Evolutionary conservation across 2,888 invertebrate genomes (phyloP), one percentile per base, ranked within the genome.

Genomic region (Rhagonycha lutea): DNA sequence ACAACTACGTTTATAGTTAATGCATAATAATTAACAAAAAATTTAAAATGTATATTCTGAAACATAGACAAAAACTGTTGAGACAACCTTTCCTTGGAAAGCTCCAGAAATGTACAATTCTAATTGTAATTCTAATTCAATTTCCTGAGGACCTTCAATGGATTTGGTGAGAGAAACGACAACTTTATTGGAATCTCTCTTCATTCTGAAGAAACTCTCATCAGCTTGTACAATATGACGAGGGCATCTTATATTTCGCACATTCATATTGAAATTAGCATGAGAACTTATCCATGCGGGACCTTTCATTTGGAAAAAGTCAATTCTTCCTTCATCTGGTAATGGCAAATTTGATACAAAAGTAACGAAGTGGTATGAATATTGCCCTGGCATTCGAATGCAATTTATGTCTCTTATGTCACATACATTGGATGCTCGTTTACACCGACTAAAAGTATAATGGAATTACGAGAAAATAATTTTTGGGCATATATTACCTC

Each of bases 291-390:
- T 89, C 90, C 93, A 93, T 60, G 90, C 89, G 0, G 96, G 96
- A 0, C 97, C 97, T 26, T 94, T 90, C 91, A 98, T 94, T 9
- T 96, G 96, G 88, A 98, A 98, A 9, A 98, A 89, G 72, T 95
- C 94, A 60, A 94, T 89, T 62, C 91, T 89, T 2, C 92, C 92
- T 29, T 83, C 81, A 8, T 83, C 74, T 10, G 78, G 76, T 61
- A 96, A 90, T 70, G 93, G 93, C 72, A 95, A 89, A 85, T 95
- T 94, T 24, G 97, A 95, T 0, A 96, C 95, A 83, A 99, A 93
- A 0, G 97, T 95, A 82, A 99, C 95, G 87, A 96, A 98, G 88
- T 98, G 97, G 89, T 94, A 97, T 32, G 96, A 96, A 86, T 95
- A 95, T 70, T 96, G 94, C 67, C 96, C 92, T 0, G 98, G 97